These are phyloP conservation scores for Boleophthalmus pectinirostris DNA, from an alignment of 2,113 vertebrate genomes.

Conservation along the genomic window DNA sequence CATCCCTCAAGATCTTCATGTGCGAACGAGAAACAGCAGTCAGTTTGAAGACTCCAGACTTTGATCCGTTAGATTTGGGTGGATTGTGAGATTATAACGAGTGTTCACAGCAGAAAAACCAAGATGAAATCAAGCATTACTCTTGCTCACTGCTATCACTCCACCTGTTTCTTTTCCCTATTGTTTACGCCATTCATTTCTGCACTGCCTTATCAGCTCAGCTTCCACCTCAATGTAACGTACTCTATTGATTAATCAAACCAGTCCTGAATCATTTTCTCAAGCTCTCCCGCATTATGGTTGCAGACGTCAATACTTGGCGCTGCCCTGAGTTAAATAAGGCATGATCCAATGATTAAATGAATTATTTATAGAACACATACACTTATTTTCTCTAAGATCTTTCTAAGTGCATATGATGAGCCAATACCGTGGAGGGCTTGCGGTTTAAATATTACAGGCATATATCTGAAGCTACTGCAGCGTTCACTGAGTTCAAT, in stretches of 20 bases:
- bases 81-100: constrained; percentile 37
- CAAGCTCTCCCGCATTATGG: constrained; percentile 16
- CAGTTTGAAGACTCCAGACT: constrained; percentile 31
- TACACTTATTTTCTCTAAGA: neutral
- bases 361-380: constrained; percentile 27
- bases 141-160: constrained; percentile 3
- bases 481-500: neutral
- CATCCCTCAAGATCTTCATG: neutral
- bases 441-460: neutral
- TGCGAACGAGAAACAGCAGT: constrained; percentile 2
- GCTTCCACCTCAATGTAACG: constrained; percentile 1
- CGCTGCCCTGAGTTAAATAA: constrained; percentile 22
- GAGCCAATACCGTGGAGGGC: neutral
- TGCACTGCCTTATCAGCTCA: neutral
- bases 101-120: constrained; percentile 28
- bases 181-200: neutral
- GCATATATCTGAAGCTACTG: neutral
- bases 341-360: constrained; percentile 5
- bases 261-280: constrained; percentile 18
- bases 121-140: constrained; percentile 14
- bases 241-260: constrained; percentile 26
- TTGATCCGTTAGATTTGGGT: constrained; percentile 41
- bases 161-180: neutral
- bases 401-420: neutral
- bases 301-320: constrained; percentile 16